Evolutionary conservation across 2,113 vertebrate genomes (phyloP).

Genomic region (Ictalurus punctatus): DNA sequence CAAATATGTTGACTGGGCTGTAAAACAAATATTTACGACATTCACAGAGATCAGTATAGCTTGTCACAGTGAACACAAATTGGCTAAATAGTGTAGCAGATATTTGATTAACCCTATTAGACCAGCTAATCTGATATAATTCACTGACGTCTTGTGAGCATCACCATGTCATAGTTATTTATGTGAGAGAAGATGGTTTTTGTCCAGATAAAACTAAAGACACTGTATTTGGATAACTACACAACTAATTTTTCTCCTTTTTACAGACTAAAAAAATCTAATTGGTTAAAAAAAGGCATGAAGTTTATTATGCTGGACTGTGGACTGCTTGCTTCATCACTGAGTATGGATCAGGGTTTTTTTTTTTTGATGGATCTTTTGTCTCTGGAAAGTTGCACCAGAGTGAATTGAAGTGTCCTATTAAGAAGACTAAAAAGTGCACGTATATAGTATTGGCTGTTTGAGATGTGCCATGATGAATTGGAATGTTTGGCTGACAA

Average conservation of each 20-base stretch:
- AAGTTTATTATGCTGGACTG: neutral
- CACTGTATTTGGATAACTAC: neutral
- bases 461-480: neutral
- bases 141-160: neutral
- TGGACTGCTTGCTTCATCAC: neutral
- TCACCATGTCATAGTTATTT: neutral
- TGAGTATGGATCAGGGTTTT: neutral
- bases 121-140: neutral
- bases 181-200: neutral
- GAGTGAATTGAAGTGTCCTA: neutral
- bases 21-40: neutral
- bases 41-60: neutral
- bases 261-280: neutral
- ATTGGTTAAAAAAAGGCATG: neutral
- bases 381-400: neutral
- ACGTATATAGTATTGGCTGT: neutral
- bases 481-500: neutral
- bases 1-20: neutral
- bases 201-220: neutral
- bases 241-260: neutral
- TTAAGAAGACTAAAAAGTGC: neutral
- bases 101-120: neutral
- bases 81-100: neutral
- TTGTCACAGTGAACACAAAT: neutral
- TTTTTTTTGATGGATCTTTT: neutral